Evolutionary conservation across 2,113 vertebrate species (phyloP), one percentile per base, ranked within the genome.

Genomic region (Eptesicus fuscus): DNA sequence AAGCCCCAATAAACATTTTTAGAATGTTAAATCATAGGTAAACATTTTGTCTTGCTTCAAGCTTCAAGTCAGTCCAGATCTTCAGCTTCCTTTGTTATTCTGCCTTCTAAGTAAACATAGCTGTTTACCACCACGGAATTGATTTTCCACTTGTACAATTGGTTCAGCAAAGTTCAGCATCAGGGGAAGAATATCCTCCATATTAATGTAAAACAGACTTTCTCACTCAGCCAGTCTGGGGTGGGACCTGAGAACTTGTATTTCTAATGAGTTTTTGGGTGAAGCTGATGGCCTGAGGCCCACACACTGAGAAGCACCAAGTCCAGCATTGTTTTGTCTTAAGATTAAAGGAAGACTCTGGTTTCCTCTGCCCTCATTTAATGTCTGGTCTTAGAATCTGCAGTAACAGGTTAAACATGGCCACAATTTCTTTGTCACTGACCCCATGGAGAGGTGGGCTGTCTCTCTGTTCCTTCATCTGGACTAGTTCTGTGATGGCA

Each of bases 31-130:
- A 65, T 93, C 74, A 17, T 94, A 76, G 86, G 88, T 93, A 96
- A 97, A 95, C 93, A 92, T 44, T 91, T 79, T 65, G 44, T 67
- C 67, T 85, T 35, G 71, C 67, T 95, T 88, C 90, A 90, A 95
- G 90, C 67, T 95, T 88, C 90, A 90, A 95, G 90, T 92, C 76
- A 96, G 92, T 86, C 77, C n/a, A 90, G 20, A 44, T 86, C 90
- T 78, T 84, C 14, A 88, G 53, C 7, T 82, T 76, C 79, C 71
- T 90, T 93, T 94, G 53, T 84, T 93, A 82, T 70, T 89, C 40
- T 91, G 23, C 78, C 53, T 93, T 85, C 82, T 93, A 88, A 95
- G 83, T 94, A 97, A 96, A 94, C 28, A 79, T 69, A 49, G 17
- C 40, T 92, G 30, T 59, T 94, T 95, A 93, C 73, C 61, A 28